Percentiles rank a stretch among this genome's conserved stretches.
Conservation (phyloP, 2,888 invertebrate species). For the Mythimna pallens region DNA sequence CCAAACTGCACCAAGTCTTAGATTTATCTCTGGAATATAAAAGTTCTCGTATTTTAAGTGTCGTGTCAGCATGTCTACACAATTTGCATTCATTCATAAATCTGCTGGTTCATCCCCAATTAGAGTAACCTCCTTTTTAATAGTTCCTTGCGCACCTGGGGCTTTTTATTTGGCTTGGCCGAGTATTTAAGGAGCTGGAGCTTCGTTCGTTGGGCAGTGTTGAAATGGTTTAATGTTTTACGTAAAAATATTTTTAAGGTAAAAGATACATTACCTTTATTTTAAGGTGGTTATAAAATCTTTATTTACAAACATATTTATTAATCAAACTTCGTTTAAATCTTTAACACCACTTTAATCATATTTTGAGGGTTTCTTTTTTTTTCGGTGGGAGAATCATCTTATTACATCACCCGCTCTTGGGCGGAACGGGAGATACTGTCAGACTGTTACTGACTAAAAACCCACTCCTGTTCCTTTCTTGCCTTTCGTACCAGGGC, state of each 20-base stretch:
- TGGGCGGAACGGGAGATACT: too few relatives aligned
- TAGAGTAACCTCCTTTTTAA: constrained; percentile 56
- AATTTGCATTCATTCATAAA: constrained; percentile 64
- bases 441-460: too few relatives aligned
- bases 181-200: constrained; percentile 12
- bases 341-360: too few relatives aligned
- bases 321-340: neutral
- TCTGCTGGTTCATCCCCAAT: constrained; percentile 58
- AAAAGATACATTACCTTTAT: neutral
- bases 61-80: constrained; percentile 36
- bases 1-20: neutral
- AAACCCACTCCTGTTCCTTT: too few relatives aligned
- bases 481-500: too few relatives aligned
- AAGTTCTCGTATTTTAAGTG: constrained; percentile 46
- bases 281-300: too few relatives aligned
- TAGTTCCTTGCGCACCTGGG: constrained; percentile 57
- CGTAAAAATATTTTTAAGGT: neutral
- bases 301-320: neutral
- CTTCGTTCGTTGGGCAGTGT: neutral
- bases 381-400: too few relatives aligned
- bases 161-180: constrained; percentile 35
- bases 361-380: too few relatives aligned
- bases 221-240: neutral
- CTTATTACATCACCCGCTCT: too few relatives aligned
- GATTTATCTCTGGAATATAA: constrained; percentile 39